Evolutionary conservation across 2,888 invertebrate genomes (phyloP).

Genomic region (Epirrhoe alternata): DNA sequence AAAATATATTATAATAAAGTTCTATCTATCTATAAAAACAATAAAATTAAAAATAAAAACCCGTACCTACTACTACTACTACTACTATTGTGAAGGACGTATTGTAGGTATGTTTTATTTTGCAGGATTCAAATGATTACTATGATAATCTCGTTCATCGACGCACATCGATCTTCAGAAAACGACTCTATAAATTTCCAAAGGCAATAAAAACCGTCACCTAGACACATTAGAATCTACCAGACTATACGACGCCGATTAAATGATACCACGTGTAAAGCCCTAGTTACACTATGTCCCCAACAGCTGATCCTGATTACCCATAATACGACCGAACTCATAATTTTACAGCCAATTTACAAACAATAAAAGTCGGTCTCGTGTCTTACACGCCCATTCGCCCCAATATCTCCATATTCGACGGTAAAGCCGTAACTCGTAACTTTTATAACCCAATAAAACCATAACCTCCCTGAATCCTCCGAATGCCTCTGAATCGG

Average conservation of each 20-base stretch:
- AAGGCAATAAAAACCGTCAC: constrained; percentile 43
- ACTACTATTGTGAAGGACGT: not conserved
- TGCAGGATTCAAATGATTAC: constrained; percentile 25
- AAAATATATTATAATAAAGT: no score
- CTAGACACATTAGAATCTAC: constrained; percentile 56
- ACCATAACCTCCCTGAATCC: constrained; percentile 62
- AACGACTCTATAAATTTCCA: constrained; percentile 39
- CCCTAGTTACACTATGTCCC: constrained; percentile 74
- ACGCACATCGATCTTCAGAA: constrained; percentile 41
- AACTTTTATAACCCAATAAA: constrained; percentile 84
- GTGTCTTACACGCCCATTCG: constrained; percentile 81
- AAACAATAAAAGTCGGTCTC: constrained; percentile 85
- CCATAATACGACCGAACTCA: constrained; percentile 81
- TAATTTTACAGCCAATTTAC: constrained; percentile 86
- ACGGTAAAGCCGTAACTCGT: constrained; percentile 75
- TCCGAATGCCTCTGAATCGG: constrained; percentile 50
- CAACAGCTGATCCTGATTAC: constrained; percentile 83
- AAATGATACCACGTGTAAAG: constrained; percentile 63
- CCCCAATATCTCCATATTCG: constrained; percentile 83
- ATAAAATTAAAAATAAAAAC: no score
- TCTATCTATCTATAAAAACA: no score
- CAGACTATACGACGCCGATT: constrained; percentile 61
- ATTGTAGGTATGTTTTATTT: not conserved
- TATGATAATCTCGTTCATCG: constrained; percentile 30
- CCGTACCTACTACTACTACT: no score